Evolutionary conservation across 1,140 invertebrate species (phyloP).

Genomic region (Popillia japonica): DNA sequence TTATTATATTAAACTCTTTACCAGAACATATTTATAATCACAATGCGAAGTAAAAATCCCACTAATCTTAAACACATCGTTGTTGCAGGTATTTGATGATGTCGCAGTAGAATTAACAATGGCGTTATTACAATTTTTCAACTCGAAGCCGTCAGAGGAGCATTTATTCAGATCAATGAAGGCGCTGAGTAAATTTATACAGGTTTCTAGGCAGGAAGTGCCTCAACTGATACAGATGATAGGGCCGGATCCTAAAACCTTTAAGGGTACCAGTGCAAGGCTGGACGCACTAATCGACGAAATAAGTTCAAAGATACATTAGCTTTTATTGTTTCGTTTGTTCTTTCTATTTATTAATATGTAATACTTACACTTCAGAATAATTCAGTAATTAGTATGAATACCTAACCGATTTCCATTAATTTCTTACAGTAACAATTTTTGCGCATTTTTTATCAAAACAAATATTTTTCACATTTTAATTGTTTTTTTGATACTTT

Average conservation of each 20-base stretch:
- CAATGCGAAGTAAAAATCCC: too few species aligned
- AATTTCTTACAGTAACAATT: background rate
- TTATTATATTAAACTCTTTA: too few species aligned
- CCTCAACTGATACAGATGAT: slow-evolving; percentile 91
- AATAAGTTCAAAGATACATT: slow-evolving; percentile 60
- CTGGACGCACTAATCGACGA: slow-evolving; percentile 82
- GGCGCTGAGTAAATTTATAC: slow-evolving; percentile 80
- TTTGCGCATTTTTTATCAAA: background rate
- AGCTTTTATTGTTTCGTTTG: slow-evolving; percentile 40
- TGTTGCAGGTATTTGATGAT: slow-evolving; percentile 87
- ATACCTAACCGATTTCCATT: background rate
- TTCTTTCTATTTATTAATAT: background rate
- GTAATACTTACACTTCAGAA: background rate
- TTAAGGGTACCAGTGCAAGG: slow-evolving; percentile 80
- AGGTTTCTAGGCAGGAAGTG: slow-evolving; percentile 82
- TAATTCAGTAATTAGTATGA: background rate
- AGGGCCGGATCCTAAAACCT: slow-evolving; percentile 85
- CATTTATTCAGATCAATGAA: slow-evolving; percentile 81
- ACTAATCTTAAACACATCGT: too few species aligned
- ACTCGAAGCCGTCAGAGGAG: slow-evolving; percentile 80
- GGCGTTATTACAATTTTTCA: slow-evolving; percentile 91
- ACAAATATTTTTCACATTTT: background rate
- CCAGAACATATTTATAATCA: too few species aligned
- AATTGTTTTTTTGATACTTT: slow-evolving; percentile 24
- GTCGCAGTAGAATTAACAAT: slow-evolving; percentile 91